Base-by-base conservation (phyloP, 2,113 vertebrate genomes). In the Uria lomvia region DNA sequence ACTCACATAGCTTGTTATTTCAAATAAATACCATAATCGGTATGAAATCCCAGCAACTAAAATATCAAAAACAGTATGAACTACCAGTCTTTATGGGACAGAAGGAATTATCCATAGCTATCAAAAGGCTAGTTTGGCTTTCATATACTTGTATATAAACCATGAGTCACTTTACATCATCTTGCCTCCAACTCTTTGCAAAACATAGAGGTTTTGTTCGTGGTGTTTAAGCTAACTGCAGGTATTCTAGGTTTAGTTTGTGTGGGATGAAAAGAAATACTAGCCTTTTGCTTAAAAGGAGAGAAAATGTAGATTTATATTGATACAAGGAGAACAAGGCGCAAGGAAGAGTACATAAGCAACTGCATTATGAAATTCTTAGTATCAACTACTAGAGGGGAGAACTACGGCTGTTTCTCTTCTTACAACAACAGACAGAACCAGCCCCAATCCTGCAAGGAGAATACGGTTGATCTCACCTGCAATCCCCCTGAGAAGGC, bases 91-190 rank as follows among this genome's bases (percentile, higher is more conserved):
- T 85, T 91, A 87, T 91, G 58, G 77, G 94, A 87, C 3, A 6
- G 88, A 91, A 96, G 85, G 86, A 92, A 97, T 95, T 96, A 94
- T 85, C 92, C 58, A 8, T 43, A 94, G 95, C 70, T 94, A 89
- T 91, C 94, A 76, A 92, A 95, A 94, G 94, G 86, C 91, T 90
- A 94, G 83, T 81, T 84, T 58, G 73, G 86, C 92, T 94, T 95
- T 94, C 84, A 87, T 49, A 75, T 23, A 63, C 79, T 81, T 77
- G 52, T 34, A 66, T 85, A 36, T 84, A 65, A 94, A 92, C 40
- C 32, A 24, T 71, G 62, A 96, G 45, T 92, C 77, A 90, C 83
- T 97, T 96, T 68, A 91, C 62, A 91, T 79, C 66, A 73, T 60
- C 91, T 89, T 94, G 66, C 92, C 62, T 91, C 76, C 73, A 65